Base-by-base conservation (phyloP, 64 coral and sea anemone genomes). In the Stichodactyla mertensii region DNA sequence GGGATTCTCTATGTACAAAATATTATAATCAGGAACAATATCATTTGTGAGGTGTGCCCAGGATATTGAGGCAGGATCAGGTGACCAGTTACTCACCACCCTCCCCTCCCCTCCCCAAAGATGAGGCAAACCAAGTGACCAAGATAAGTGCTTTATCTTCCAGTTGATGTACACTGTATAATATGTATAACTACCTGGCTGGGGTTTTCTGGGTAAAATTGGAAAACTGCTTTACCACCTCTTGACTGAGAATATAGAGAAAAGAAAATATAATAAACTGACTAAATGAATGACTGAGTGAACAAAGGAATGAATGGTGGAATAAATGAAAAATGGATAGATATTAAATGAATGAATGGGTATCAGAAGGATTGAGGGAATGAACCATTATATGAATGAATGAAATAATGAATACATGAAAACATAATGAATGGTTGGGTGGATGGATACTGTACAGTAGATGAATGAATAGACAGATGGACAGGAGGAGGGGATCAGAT, bases 161-260 rank as follows among this genome's bases (percentile, higher is more conserved):
- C 36, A 45, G 36, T 45, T 45, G 36, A 45, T 58, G 2, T 58
- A 2, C 5, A 11, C 4, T 45, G 36, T 45, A 45, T 45, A 45
- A 45, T 45, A 45, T 45, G 3, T 70, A 7, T 70, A 70, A 7
- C 18, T 81, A 95, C 93, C 90, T 95, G 93, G 18, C 84, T 77
- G 52, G 95, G 92, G 6, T 92, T 98, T 85, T 98, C 95, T 86
- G 95, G 95, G 31, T 98, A 98, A 87, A 98, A 98, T 77, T 98
- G 95, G 59, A 98, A 98, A 52, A 98, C 92, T 82, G 95, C 95
- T 55, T 94, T 98, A 14, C 95, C 90, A 62, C 95, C 95, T 77
- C 95, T 86, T 31, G 71, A 69, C 93, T 95, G 5, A 26, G 24
- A 74, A 31, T 10, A 31, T 36, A 13, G 8, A n/a, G 19, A 20